These are phyloP conservation scores for Luidia sarsii DNA, from an alignment of 53 echinoderm and acorn worm genomes.

Conservation along the genomic window DNA sequence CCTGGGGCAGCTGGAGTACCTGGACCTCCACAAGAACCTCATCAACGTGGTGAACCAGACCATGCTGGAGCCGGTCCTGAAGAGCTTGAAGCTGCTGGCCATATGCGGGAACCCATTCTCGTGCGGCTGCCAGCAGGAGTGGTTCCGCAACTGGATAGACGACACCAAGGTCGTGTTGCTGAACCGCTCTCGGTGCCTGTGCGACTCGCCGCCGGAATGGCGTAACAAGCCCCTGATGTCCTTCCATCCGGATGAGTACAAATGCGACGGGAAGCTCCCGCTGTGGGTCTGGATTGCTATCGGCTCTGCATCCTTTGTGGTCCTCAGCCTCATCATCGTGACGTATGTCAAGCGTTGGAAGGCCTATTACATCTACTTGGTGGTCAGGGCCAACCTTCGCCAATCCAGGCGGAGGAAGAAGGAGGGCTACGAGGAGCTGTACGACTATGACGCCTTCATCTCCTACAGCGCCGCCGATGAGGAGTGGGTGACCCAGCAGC, in stretches of 20 bases:
- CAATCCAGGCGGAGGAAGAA: conserved; percentile 25
- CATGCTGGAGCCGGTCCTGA: conserved; percentile 61
- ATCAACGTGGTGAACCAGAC: conserved; percentile 79
- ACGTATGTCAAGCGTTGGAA: conserved; percentile 49
- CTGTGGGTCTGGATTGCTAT: conserved; percentile 56
- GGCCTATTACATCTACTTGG: conserved; percentile 47
- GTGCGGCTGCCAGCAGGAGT: conserved; percentile 82
- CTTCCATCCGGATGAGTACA: conserved; percentile 63
- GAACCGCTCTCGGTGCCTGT: conserved; percentile 52
- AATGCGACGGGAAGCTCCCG: conserved; percentile 69
- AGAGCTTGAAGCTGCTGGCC: conserved; percentile 53
- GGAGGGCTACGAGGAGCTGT: conserved; percentile 51
- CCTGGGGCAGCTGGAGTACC: conserved; percentile 46
- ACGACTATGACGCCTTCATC: conserved; percentile 79
- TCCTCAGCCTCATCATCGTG: conserved; percentile 5
- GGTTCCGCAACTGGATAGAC: conserved; percentile 92
- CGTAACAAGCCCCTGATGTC: conserved; percentile 41
- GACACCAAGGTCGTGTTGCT: conserved; percentile 51
- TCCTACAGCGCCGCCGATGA: conserved; percentile 73
- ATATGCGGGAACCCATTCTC: conserved; percentile 77
- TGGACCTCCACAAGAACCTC: conserved; percentile 73
- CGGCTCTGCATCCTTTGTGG: conserved; percentile 4
- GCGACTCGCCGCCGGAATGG: conserved; percentile 74
- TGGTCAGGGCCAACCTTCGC: conserved; percentile 44
- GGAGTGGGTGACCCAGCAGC: conserved; percentile 66